Base-by-base conservation (phyloP, 1,140 invertebrate genomes). In the Drepana arcuata region DNA sequence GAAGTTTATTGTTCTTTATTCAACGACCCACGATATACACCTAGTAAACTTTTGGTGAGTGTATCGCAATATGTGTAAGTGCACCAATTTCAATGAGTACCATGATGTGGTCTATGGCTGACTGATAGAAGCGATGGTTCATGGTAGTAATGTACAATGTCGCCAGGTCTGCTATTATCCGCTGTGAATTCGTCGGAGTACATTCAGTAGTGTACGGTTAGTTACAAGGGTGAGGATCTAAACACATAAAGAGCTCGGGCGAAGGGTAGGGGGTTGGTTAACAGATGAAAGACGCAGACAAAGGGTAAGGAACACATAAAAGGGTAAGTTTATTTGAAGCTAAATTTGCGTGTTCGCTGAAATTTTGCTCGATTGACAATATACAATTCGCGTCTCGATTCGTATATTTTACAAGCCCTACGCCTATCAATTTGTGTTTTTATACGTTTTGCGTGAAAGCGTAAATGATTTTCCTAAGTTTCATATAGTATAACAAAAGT, bases 221-320 rank as follows among this genome's bases (percentile, higher is more conserved):
- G 74, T 80, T 70, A 80, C 77, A 71, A 62, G 50, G 69, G 64
- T 75, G 52, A 79, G 75, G 75, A 83, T 78, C 78, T 81, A 74
- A 83, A 84, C 84, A 86, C 84, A 86, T 84, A 86, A 71, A 74
- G 84, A 83, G 74, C 61, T 66, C 48, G 78, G 78, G 64, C 57
- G 65, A 59, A 67, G 73, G 67, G 71, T 75, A 68, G 70, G 64
- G 72, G 75, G 69, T 72, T 65, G 80, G 82, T 84, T 81, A 74
- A 84, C 81, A 84, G 81, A 83, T 87, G 86, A 87, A 71, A 83
- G 86, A 87, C 86, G 86, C 82, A 88, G 85, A 87, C 86, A 88
- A 85, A 84, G 85, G 86, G 80, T 85, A 85, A 82, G 77, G 80
- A 82, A 84, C 75, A 82, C 79, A 86, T 85, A 84, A 77, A 80